phyloP scores from a whole-genome alignment of 2,113 vertebrate species.

The Archilochus colubris region DNA sequence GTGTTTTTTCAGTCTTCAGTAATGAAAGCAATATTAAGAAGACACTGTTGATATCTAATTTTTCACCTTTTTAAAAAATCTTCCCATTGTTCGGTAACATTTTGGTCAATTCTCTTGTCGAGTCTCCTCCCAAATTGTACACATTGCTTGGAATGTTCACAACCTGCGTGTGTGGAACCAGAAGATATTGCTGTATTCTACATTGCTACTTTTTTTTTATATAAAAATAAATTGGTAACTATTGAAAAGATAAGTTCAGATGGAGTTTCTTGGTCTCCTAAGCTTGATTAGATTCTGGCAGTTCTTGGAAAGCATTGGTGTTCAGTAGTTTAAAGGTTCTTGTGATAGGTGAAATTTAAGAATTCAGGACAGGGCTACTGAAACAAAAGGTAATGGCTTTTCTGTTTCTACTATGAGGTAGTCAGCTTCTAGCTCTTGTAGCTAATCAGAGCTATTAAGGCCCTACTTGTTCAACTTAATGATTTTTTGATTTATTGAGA shows the following conservation, averaged over 20 bases:
- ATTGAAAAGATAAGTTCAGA: slow-evolving; percentile 50
- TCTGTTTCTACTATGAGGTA: background rate
- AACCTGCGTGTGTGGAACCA: slow-evolving; percentile 71
- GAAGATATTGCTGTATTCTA: slow-evolving; percentile 79
- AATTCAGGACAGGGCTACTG: background rate
- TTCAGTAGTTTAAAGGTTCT: background rate
- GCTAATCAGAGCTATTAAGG: background rate
- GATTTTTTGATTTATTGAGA: background rate
- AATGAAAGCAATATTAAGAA: slow-evolving; percentile 85
- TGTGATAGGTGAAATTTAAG: background rate
- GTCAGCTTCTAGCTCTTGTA: background rate
- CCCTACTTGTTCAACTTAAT: background rate
- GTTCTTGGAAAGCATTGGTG: background rate
- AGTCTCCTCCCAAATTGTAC: slow-evolving; percentile 72
- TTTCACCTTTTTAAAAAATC: slow-evolving; percentile 78
- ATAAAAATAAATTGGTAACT: slow-evolving; percentile 84
- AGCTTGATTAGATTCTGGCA: background rate
- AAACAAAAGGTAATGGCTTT: background rate
- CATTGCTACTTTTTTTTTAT: slow-evolving; percentile 77
- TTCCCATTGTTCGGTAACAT: slow-evolving; percentile 74
- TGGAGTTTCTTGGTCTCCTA: slow-evolving; percentile 44
- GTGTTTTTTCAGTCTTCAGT: slow-evolving; percentile 78
- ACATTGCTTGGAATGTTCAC: slow-evolving; percentile 80
- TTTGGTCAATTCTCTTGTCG: slow-evolving; percentile 77
- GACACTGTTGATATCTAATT: slow-evolving; percentile 77